phyloP scores from a whole-genome alignment of 2,797 vertebrate genomes.

The Morelia viridis region DNA sequence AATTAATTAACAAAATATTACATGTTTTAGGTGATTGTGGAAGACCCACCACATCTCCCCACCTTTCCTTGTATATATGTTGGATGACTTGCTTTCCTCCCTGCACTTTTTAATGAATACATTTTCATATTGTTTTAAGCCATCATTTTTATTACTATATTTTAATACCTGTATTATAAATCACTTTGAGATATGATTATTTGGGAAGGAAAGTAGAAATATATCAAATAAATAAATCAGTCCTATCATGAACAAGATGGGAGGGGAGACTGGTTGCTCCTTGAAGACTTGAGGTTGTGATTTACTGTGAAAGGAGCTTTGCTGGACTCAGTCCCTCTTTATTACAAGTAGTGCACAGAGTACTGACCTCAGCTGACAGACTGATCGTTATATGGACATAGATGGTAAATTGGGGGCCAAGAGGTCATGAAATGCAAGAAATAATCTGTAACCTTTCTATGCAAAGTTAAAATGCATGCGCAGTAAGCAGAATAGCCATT shows the following conservation, averaged over 20 bases:
- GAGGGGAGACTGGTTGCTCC: not conserved
- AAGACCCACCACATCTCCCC: too few relatives aligned
- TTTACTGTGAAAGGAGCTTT: not conserved
- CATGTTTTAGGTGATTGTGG: too few relatives aligned
- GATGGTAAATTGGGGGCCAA: not conserved
- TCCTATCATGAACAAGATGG: not conserved
- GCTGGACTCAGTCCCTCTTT: not conserved
- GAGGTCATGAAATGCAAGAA: not conserved
- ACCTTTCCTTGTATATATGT: too few relatives aligned
- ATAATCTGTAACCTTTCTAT: not conserved
- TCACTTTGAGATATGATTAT: not conserved
- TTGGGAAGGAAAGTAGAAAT: not conserved
- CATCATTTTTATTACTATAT: too few relatives aligned
- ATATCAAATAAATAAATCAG: not conserved
- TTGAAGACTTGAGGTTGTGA: not conserved
- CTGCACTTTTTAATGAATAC: too few relatives aligned
- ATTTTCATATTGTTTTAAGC: too few relatives aligned
- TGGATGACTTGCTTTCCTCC: too few relatives aligned
- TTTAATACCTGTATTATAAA: not conserved
- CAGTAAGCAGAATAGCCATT: not conserved
- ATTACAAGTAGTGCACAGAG: too few relatives aligned
- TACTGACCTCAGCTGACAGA: not conserved
- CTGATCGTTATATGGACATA: not conserved
- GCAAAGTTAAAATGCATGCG: not conserved
- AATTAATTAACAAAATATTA: too few relatives aligned